Conservation (phyloP, 2,888 invertebrate genomes). For the Holacanthella duospinosa region DNA sequence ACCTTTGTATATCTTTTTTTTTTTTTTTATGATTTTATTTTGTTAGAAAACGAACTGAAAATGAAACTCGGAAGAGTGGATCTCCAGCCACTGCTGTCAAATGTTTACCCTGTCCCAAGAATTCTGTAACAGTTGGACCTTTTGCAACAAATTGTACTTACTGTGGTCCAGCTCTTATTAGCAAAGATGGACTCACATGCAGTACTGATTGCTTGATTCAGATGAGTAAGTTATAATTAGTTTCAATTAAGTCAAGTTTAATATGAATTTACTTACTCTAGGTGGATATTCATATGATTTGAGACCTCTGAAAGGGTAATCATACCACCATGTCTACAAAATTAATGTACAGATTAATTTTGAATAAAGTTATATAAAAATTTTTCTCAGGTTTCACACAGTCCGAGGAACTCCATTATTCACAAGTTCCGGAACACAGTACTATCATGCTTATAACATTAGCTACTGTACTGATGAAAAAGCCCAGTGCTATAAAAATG, state of each 20-base stretch:
- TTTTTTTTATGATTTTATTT: no score
- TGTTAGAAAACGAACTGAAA: not conserved
- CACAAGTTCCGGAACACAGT: conserved; percentile 47
- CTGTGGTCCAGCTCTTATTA: conserved; percentile 45
- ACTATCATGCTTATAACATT: conserved; percentile 47
- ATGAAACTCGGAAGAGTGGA: not conserved
- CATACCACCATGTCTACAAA: no score
- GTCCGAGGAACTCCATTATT: conserved; percentile 43
- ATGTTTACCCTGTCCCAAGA: conserved; percentile 45
- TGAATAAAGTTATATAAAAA: no score
- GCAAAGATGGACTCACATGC: conserved; percentile 43
- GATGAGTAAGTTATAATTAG: conserved; percentile 21
- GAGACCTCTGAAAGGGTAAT: conserved; percentile 41
- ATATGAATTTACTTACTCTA: not conserved
- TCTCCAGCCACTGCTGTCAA: no score
- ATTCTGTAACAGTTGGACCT: conserved; percentile 41
- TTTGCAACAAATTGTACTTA: conserved; percentile 43
- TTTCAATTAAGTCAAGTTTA: not conserved
- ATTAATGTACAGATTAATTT: conserved; percentile 9
- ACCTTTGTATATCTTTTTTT: no score
- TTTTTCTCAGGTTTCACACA: conserved; percentile 40
- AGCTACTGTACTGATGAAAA: conserved; percentile 44
- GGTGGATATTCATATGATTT: conserved; percentile 39
- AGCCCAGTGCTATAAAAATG: conserved; percentile 44
- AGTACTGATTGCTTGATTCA: conserved; percentile 43